Evolutionary conservation across 1,140 invertebrate genomes (phyloP), one percentile per base, ranked within the genome.

Genomic region (Dendroctonus valens): DNA sequence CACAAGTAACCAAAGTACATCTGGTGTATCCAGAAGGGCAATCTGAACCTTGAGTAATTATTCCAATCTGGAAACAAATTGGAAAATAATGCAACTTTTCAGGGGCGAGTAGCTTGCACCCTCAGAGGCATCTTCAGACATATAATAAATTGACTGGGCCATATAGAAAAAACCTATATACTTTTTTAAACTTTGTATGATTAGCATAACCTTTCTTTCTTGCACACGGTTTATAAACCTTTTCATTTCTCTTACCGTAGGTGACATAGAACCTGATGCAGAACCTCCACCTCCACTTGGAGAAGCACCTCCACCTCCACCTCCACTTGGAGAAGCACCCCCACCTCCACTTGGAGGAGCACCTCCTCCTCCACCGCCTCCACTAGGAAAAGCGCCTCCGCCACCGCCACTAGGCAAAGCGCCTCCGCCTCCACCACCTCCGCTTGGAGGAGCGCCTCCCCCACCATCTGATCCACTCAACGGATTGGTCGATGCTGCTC

Each of bases 1-100:
- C 68, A 63, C 68, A 70, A 15, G 40, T 54, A 7, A 70, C 54
- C 12, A 67, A 67, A 4, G 39, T 52, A 59, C 68, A 70, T 38
- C 9, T n/a, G 7, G 66, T 46, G 40, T 70, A 70, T 2, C 64
- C 64, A 15, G 59, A 8, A n/a, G 68, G 58, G n/a, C 68, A 69
- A 57, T 51, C 41, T 59, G 49, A 14, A 39, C n/a, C 44, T 54
- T 11, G 52, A 14, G 11, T 37, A 9, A 62, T 7, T 46, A 58
- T 44, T 15, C 9, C 37, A 11, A 58, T n/a, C 41, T 61, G 48
- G 15, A 37, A 37, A 40, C 8, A 57, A n/a, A n/a, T n/a, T n/a
- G 39, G 39, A 15, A 14, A 52, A 4, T 0, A 0, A 9, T n/a
- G 12, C 41, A 62, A 6, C 5, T 41, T 62, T 40, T 15, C 26